Percentiles rank a stretch among this genome's conserved stretches.
Evolutionary conservation across 2,113 vertebrate genomes (phyloP).

Genomic region (Propithecus coquereli): DNA sequence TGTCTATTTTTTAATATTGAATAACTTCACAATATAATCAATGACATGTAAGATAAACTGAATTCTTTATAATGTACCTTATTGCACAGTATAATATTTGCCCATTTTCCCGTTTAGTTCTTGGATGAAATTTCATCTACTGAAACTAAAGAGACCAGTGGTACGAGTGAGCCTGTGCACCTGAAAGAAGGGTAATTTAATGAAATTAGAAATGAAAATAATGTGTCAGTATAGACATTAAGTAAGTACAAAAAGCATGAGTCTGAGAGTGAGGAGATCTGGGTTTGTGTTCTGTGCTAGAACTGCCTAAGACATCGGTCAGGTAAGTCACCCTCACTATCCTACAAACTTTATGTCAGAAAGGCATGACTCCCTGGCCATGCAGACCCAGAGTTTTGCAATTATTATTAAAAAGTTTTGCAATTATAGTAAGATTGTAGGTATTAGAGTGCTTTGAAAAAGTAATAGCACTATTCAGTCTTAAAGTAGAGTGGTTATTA

Average conservation of each 20-base stretch:
- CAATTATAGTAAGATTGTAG: not conserved
- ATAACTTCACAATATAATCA: not conserved
- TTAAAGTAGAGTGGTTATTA: not conserved
- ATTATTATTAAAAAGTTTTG: not conserved
- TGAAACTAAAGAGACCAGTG: constrained; percentile 92
- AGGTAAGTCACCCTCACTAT: not conserved
- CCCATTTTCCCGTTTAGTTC: constrained; percentile 85
- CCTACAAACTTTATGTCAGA: not conserved
- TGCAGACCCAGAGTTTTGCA: not conserved
- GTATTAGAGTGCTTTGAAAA: not conserved
- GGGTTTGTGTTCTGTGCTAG: not conserved
- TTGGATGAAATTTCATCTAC: constrained; percentile 98
- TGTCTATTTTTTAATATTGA: constrained; percentile 24
- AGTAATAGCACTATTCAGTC: not conserved
- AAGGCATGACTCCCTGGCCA: not conserved
- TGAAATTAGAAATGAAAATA: not conserved
- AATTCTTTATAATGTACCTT: constrained; percentile 23
- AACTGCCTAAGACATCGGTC: not conserved
- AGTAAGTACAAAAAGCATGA: not conserved
- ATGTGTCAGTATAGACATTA: constrained; percentile 9
- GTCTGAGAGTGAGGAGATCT: not conserved
- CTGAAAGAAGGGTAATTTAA: constrained; percentile 96
- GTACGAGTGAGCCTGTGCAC: constrained; percentile 91
- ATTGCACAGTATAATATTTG: constrained; percentile 33
- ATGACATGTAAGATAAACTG: not conserved